Percentiles rank a stretch among this genome's conserved stretches.
Evolutionary conservation across 1,140 invertebrate species (phyloP).

Genomic region (Hyles vespertilio): DNA sequence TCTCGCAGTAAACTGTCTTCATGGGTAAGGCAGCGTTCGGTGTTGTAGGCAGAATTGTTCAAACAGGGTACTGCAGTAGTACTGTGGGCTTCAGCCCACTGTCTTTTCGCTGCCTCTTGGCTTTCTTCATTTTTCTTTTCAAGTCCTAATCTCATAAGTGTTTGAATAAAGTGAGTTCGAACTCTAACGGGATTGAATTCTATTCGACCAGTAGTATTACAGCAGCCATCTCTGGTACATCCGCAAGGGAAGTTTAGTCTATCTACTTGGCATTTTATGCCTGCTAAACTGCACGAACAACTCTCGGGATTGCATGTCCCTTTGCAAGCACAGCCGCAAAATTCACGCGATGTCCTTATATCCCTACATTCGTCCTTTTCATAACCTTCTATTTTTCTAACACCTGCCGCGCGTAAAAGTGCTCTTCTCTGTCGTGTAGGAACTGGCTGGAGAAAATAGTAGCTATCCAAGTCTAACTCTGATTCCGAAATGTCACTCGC

Average conservation of each 20-base stretch:
- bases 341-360: conserved; percentile 93
- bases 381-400: conserved; percentile 93
- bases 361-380: conserved; percentile 97
- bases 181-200: conserved; percentile 98
- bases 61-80: conserved; percentile 40
- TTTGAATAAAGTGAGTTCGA: conserved; percentile 98
- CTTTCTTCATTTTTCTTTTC: conserved; percentile 79
- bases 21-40: conserved; percentile 43
- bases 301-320: conserved; percentile 96
- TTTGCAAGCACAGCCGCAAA: conserved; percentile 97
- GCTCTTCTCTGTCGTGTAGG: conserved; percentile 92
- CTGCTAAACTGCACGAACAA: conserved; percentile 94
- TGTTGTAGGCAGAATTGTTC: conserved; percentile 42
- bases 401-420: conserved; percentile 90
- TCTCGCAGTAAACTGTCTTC: conserved; percentile 72
- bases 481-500: conserved; percentile 89
- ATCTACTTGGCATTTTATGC: conserved; percentile 98
- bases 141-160: conserved; percentile 94
- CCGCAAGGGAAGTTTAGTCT: conserved; percentile 97
- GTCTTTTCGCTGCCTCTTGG: conserved; percentile 56
- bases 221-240: conserved; percentile 95
- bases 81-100: conserved; percentile 50
- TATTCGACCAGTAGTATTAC: conserved; percentile 93
- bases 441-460: conserved; percentile 95
- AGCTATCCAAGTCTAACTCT: conserved; percentile 92